These are phyloP conservation scores for Anthopleura xanthogrammica DNA, from an alignment of 92 coral and sea anemone species.

Conservation along the genomic window DNA sequence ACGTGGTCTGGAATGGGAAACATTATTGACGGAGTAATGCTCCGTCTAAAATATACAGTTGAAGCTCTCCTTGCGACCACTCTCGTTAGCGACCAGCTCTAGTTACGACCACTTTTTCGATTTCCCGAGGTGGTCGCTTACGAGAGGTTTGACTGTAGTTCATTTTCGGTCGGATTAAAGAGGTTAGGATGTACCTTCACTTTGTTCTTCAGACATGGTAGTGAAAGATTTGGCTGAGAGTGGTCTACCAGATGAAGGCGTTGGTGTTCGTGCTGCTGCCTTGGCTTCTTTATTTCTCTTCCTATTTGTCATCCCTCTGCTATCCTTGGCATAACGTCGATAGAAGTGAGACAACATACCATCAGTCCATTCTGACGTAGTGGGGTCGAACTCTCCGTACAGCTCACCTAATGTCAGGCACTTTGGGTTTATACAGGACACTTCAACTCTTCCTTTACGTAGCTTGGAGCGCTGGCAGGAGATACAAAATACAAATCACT, in stretches of 20 bases:
- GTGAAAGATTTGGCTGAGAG: slow-evolving; percentile 57
- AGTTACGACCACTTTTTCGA: too few species aligned
- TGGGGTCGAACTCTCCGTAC: slow-evolving; percentile 87
- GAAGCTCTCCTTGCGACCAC: too few species aligned
- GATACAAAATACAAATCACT: background rate
- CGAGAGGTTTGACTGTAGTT: too few species aligned
- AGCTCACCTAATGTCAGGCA: slow-evolving; percentile 89
- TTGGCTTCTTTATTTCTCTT: slow-evolving; percentile 32
- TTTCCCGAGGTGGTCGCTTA: too few species aligned
- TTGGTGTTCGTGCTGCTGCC: slow-evolving; percentile 15
- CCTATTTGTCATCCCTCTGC: slow-evolving; percentile 36
- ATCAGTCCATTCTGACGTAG: slow-evolving; percentile 96
- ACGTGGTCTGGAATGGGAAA: too few species aligned
- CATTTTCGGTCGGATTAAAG: background rate
- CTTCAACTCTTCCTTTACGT: slow-evolving; percentile 72
- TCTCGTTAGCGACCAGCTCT: too few species aligned
- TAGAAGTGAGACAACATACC: slow-evolving; percentile 76
- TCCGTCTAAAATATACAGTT: too few species aligned
- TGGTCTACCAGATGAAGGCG: slow-evolving; percentile 47
- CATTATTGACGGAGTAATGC: too few species aligned
- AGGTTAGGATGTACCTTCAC: slow-evolving; percentile 54
- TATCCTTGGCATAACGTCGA: slow-evolving; percentile 80
- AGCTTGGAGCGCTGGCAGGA: slow-evolving; percentile 55
- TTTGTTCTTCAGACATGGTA: slow-evolving; percentile 67
- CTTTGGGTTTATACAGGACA: slow-evolving; percentile 82